Evolutionary conservation across 2,113 vertebrate genomes (phyloP).

Genomic region (Pelecanoides urinatrix): DNA sequence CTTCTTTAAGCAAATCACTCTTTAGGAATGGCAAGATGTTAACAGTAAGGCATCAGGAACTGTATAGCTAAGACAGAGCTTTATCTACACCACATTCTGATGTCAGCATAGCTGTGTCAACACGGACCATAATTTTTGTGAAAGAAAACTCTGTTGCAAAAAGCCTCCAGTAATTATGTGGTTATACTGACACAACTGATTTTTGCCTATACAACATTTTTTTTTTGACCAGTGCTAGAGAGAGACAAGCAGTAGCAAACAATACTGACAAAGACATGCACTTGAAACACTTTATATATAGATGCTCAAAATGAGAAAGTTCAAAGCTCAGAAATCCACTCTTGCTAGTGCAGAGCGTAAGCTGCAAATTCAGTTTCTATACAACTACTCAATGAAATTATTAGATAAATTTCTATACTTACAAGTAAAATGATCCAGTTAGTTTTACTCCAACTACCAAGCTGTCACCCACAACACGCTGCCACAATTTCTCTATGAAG

Average conservation of each 20-base stretch:
- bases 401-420: constrained; percentile 58
- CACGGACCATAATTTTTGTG: neutral
- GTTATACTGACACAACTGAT: neutral
- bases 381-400: neutral
- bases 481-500: constrained; percentile 84
- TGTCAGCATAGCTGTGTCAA: neutral
- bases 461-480: constrained; percentile 79
- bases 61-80: neutral
- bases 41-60: neutral
- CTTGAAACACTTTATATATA: neutral
- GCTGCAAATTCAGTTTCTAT: neutral
- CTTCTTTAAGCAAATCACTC: neutral
- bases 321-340: neutral
- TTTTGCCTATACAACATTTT: neutral
- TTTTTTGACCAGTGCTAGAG: neutral
- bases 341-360: neutral
- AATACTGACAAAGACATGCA: neutral
- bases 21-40: neutral
- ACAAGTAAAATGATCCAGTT: constrained; percentile 72
- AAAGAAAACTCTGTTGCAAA: neutral
- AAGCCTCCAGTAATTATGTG: neutral
- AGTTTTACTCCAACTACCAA: constrained; percentile 85
- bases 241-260: neutral
- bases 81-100: neutral
- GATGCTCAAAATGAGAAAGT: neutral